Percentiles rank a stretch among this genome's conserved stretches.
phyloP scores from a whole-genome alignment of 2,113 vertebrate genomes.

The Glareola pratincola region DNA sequence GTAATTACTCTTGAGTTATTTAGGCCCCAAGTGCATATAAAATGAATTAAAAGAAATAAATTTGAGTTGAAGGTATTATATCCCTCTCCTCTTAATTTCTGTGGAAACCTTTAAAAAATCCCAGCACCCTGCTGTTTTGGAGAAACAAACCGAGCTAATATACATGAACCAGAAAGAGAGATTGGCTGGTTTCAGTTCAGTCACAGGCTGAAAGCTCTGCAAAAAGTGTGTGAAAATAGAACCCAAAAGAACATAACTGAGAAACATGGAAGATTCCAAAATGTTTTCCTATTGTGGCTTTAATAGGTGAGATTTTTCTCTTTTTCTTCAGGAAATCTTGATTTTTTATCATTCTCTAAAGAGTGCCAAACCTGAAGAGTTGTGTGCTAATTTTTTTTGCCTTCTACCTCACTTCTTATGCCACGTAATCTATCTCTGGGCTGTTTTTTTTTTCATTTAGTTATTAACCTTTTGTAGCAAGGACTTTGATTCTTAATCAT shows the following conservation, averaged over 20 bases:
- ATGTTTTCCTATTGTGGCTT: not conserved
- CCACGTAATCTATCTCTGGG: not conserved
- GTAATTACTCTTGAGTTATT: conserved; percentile 61
- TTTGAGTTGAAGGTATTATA: conserved; percentile 61
- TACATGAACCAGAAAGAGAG: conserved; percentile 43
- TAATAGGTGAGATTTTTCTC: not conserved
- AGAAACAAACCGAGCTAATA: conserved; percentile 53
- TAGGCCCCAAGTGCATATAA: conserved; percentile 59
- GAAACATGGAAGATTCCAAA: not conserved
- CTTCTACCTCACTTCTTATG: not conserved
- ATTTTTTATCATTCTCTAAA: not conserved
- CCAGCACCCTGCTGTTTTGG: conserved; percentile 48
- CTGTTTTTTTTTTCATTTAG: not conserved
- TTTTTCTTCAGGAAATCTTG: not conserved
- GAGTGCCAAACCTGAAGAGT: not conserved
- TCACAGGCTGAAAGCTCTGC: not conserved
- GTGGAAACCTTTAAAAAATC: conserved; percentile 57
- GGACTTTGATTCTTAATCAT: not conserved
- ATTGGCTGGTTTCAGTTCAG: conserved; percentile 17
- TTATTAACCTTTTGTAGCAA: not conserved
- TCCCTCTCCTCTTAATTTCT: conserved; percentile 50
- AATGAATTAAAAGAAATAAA: conserved; percentile 69
- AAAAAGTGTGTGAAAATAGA: conserved; percentile 25
- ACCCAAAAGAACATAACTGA: not conserved
- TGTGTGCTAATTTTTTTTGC: not conserved